Percentiles rank a stretch among this genome's conserved stretches.
phyloP scores from a whole-genome alignment of 2,113 vertebrate species.

The Synchiropus splendidus region DNA sequence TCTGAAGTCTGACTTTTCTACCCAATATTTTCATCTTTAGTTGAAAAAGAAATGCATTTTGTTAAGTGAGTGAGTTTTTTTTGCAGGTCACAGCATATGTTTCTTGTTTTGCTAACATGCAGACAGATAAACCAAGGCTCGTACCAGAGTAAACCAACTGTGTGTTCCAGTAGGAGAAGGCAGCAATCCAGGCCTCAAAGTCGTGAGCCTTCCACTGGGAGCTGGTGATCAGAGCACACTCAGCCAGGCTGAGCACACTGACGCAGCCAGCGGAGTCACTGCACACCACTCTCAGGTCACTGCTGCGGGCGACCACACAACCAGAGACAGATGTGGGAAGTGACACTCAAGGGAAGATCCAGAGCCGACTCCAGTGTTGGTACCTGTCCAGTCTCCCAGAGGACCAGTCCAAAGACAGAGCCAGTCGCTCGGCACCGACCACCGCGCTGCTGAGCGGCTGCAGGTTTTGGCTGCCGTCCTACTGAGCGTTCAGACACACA shows the following conservation, averaged over 20 bases:
- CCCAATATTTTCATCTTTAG: too few species aligned
- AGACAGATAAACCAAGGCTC: neutral
- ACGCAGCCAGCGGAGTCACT: slow-evolving; percentile 86
- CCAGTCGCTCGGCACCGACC: slow-evolving; percentile 70
- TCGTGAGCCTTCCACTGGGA: slow-evolving; percentile 84
- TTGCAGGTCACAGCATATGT: too few species aligned
- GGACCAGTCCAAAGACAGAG: slow-evolving; percentile 92
- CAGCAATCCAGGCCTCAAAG: slow-evolving; percentile 92
- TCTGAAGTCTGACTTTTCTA: too few species aligned
- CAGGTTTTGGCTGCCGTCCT: slow-evolving; percentile 69
- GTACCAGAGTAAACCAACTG: slow-evolving; percentile 84
- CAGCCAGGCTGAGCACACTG: slow-evolving; percentile 66
- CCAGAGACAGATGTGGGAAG: neutral
- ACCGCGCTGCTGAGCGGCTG: slow-evolving; percentile 57
- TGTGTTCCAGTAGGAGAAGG: slow-evolving; percentile 92
- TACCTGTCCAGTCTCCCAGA: slow-evolving; percentile 76
- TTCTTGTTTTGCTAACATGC: too few species aligned
- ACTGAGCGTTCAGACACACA: slow-evolving; percentile 41
- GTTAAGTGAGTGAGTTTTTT: too few species aligned
- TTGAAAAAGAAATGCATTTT: too few species aligned
- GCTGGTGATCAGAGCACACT: slow-evolving; percentile 49
- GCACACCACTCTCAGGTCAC: slow-evolving; percentile 74
- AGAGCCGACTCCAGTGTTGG: slow-evolving; percentile 6
- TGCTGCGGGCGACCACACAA: slow-evolving; percentile 29
- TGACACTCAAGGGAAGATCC: neutral